Evolutionary conservation across 2,113 vertebrate genomes (phyloP).

Genomic region (Percopsis transmontana): DNA sequence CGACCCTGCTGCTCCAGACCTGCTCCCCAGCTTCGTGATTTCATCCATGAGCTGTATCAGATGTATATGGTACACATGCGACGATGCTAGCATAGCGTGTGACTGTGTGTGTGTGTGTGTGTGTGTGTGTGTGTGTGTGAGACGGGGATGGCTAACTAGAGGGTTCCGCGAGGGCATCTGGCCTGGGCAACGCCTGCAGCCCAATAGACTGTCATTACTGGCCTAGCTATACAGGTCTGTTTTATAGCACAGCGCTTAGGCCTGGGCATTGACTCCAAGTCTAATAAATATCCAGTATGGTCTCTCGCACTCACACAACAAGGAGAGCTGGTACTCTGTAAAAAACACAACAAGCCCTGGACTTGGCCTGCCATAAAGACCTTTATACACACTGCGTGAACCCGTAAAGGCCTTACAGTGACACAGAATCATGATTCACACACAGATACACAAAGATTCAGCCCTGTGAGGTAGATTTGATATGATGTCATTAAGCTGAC

Average conservation of each 20-base stretch:
- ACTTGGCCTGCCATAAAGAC: constrained; percentile 67
- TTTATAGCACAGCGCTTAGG: constrained; percentile 68
- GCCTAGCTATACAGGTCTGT: constrained; percentile 50
- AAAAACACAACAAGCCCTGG: constrained; percentile 65
- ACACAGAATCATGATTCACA: not conserved
- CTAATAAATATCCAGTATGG: constrained; percentile 77
- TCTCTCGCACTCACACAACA: constrained; percentile 64
- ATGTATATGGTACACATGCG: constrained; percentile 9
- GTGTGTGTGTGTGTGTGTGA: constrained; percentile 32
- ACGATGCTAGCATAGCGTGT: constrained; percentile 21
- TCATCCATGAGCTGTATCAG: not conserved
- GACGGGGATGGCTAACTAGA: constrained; percentile 46
- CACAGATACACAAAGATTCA: constrained; percentile 28
- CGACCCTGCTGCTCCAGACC: constrained; percentile 17
- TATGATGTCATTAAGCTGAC: constrained; percentile 1
- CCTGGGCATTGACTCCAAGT: constrained; percentile 65
- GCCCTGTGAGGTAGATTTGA: constrained; percentile 16
- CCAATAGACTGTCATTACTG: constrained; percentile 61
- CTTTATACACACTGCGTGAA: constrained; percentile 68
- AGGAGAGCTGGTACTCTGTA: constrained; percentile 67
- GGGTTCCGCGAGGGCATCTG: constrained; percentile 67
- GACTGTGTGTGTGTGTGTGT: constrained; percentile 30
- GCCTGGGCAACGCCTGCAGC: constrained; percentile 58
- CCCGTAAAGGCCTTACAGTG: constrained; percentile 52
- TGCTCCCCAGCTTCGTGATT: constrained; percentile 17